Conservation (phyloP, 2,113 vertebrate genomes). For the Lota lota region DNA sequence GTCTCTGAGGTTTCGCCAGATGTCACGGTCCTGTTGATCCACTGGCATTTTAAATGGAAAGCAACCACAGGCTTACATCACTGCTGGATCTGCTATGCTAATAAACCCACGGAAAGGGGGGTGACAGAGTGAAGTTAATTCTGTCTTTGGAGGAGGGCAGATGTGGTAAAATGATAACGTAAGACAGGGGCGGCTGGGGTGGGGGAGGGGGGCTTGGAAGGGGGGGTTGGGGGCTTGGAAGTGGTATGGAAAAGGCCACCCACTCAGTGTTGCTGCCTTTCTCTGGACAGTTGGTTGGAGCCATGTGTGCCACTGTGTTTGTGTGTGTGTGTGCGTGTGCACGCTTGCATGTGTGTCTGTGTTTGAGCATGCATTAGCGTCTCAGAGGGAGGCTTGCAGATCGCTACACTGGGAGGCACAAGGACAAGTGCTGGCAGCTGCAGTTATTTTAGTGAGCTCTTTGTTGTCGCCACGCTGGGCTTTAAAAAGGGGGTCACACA, state of each 20-base stretch:
- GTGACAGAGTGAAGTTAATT: background rate
- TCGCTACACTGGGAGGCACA: constrained; percentile 28
- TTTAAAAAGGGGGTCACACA: constrained; percentile 35
- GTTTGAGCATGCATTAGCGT: background rate
- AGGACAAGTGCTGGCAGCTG: constrained; percentile 65
- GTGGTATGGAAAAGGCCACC: constrained; percentile 44
- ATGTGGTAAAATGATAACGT: constrained; percentile 42
- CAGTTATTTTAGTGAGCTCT: constrained; percentile 66
- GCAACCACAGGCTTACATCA: too few species aligned
- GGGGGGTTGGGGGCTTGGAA: constrained; percentile 6
- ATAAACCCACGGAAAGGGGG: too few species aligned
- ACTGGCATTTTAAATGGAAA: too few species aligned
- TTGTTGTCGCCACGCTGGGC: constrained; percentile 47
- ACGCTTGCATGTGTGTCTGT: too few species aligned
- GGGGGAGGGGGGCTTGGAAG: too few species aligned
- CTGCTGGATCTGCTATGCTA: too few species aligned
- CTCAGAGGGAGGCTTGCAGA: constrained; percentile 26
- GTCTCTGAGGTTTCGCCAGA: too few species aligned
- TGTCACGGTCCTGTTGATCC: too few species aligned
- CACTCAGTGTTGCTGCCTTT: constrained; percentile 35
- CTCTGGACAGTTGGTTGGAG: constrained; percentile 22
- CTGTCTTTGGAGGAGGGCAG: constrained; percentile 33
- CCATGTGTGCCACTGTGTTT: too few species aligned
- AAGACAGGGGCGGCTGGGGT: constrained; percentile 7
- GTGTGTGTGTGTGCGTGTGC: too few species aligned